Evolutionary conservation across 2,113 vertebrate species (phyloP), one percentile per base, ranked within the genome.

Genomic region (Larimichthys crocea): DNA sequence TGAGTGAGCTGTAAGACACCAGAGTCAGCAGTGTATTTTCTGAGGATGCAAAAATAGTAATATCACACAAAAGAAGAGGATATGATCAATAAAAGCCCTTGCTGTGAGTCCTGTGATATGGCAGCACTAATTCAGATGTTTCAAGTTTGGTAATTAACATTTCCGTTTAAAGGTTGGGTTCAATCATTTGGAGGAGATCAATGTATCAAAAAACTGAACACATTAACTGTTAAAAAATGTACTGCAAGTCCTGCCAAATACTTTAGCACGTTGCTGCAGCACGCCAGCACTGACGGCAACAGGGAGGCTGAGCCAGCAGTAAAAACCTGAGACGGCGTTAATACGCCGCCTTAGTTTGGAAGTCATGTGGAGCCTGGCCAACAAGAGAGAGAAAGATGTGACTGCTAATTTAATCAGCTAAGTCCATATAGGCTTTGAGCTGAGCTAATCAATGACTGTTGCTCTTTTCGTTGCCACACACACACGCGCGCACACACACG

Each of bases 331-430:
- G 86, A 76, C 85, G 42, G 90, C 19, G 90, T 88, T 93, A 82
- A 91, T 17, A 19, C 85, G 89, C 82, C 91, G 79, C 79, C 66
- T 82, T 82, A 86, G 84, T 40, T 79, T 62, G 66, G 79, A 85
- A 91, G 86, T 60, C 71, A 71, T 81, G 85, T 88, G 74, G 85
- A 86, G 85, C 77, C 83, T 65, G 83, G 89, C 90, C 88, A 79
- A 85, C 35, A 40, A 40, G 35, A 40, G 35, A 40, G 8, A 40
- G 35, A 79, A 85, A 84, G 79, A 88, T 48, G 88, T 55, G 49
- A 77, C 46, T 15, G 63, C 81, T 93, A 94, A 96, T 95, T 93
- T 92, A 91, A 87, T 94, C 92, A 93, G 91, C 92, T 53, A 83
- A 80, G 73, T 69, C 69, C 91, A 40, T 90, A 93, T 92, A 90